Evolutionary conservation across 2,797 vertebrate species (phyloP).

Genomic region (Muscicapa striata): DNA sequence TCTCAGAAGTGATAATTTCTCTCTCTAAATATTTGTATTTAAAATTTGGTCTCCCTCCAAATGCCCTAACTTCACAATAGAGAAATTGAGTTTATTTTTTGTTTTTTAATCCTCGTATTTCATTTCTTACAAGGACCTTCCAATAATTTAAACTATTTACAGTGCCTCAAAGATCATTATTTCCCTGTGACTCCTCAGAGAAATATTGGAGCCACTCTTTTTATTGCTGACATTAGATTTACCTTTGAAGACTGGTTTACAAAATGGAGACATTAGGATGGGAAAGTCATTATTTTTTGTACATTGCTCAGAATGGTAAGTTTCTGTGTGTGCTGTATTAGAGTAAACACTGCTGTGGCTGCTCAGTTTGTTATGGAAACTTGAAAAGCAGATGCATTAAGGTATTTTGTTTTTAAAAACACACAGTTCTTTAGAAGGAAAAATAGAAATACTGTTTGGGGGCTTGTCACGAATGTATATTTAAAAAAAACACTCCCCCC

Average conservation of each 20-base stretch:
- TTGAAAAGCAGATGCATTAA: slow-evolving; percentile 40
- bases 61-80: slow-evolving; percentile 40
- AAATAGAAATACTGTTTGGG: slow-evolving; percentile 42
- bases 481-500: background rate
- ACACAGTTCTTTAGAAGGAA: background rate
- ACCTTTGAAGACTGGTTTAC: slow-evolving; percentile 74
- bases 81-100: background rate
- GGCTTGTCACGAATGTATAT: slow-evolving; percentile 31
- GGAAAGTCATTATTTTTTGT: slow-evolving; percentile 71
- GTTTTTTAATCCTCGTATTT: slow-evolving; percentile 58
- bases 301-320: slow-evolving; percentile 28
- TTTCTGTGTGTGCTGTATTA: slow-evolving; percentile 50
- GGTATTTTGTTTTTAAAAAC: slow-evolving; percentile 49
- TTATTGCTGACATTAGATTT: slow-evolving; percentile 73
- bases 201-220: slow-evolving; percentile 68
- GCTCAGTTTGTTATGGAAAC: slow-evolving; percentile 48
- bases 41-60: slow-evolving; percentile 66
- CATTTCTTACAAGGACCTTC: slow-evolving; percentile 72
- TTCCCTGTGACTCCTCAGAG: slow-evolving; percentile 62
- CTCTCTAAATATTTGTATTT: slow-evolving; percentile 72
- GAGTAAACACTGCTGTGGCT: slow-evolving; percentile 35
- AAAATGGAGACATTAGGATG: slow-evolving; percentile 70
- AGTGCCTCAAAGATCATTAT: slow-evolving; percentile 71
- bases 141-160: slow-evolving; percentile 77
- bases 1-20: slow-evolving; percentile 54